Evolutionary conservation across 2,888 invertebrate species (phyloP).

Genomic region (Koerneria pararmatus): DNA sequence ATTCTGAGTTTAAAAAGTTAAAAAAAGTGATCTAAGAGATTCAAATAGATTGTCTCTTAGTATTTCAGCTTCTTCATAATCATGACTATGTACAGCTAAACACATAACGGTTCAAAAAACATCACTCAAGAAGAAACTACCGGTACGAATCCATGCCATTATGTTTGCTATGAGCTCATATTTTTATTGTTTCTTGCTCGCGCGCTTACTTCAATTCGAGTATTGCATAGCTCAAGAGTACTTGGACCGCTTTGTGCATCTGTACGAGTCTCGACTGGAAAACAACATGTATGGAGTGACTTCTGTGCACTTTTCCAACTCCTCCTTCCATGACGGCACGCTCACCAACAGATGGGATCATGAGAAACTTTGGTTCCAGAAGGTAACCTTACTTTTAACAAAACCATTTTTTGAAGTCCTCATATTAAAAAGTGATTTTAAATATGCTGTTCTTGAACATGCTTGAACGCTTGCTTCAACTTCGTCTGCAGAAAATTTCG

Average conservation of each 20-base stretch:
- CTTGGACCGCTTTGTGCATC: conserved; percentile 55
- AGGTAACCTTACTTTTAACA: conserved; percentile 25
- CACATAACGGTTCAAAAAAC: too few species aligned
- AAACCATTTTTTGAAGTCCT: background rate
- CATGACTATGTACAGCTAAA: too few species aligned
- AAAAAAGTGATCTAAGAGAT: too few species aligned
- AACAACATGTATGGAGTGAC: conserved; percentile 74
- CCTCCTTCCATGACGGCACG: conserved; percentile 49
- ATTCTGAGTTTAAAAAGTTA: too few species aligned
- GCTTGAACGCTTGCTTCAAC: too few species aligned
- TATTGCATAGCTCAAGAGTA: conserved; percentile 53
- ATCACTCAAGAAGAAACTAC: too few species aligned
- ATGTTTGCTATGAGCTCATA: too few species aligned
- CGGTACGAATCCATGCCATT: too few species aligned
- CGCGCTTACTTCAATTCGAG: background rate
- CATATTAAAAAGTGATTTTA: background rate
- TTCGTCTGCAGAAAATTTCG: background rate
- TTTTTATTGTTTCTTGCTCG: background rate
- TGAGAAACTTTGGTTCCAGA: conserved; percentile 58
- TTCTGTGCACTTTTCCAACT: conserved; percentile 72
- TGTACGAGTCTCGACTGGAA: conserved; percentile 49
- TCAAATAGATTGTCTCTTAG: too few species aligned
- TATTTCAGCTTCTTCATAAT: too few species aligned
- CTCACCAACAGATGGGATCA: conserved; percentile 52
- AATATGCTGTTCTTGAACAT: conserved; percentile 10